phyloP scores from a whole-genome alignment of 2,888 invertebrate genomes.

The Myathropa florea region DNA sequence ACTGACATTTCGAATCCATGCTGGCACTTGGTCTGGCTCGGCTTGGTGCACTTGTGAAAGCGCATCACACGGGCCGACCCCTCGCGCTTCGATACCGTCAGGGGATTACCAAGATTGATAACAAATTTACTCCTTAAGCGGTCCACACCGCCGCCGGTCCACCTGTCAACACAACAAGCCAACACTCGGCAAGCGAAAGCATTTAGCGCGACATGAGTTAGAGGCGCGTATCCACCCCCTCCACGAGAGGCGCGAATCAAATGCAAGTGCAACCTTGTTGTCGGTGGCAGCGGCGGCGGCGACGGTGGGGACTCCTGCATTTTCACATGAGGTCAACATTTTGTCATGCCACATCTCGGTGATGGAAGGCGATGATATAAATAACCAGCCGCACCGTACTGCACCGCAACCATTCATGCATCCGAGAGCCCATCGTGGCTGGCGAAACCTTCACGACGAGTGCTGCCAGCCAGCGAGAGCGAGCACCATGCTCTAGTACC shows the following conservation, averaged over 20 bases:
- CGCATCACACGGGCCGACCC: constrained; percentile 1
- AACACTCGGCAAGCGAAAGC: constrained; percentile 14
- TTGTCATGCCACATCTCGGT: constrained; percentile 69
- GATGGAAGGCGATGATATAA: constrained; percentile 70
- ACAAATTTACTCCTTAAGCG: constrained; percentile 44
- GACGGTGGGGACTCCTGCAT: constrained; percentile 47
- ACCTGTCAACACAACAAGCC: constrained; percentile 45
- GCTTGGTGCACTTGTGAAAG: constrained; percentile 22
- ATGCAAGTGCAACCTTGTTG: constrained; percentile 42
- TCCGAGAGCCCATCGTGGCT: constrained; percentile 15
- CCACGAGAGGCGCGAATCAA: constrained; percentile 1
- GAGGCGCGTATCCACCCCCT: constrained; percentile 60
- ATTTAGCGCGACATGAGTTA: constrained; percentile 52
- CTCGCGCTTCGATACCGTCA: constrained; percentile 6
- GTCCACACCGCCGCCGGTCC: constrained; percentile 42
- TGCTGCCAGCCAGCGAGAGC: background rate
- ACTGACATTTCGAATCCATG: constrained; percentile 57
- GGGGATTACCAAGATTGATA: constrained; percentile 64
- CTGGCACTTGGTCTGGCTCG: background rate
- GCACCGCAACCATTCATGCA: constrained; percentile 55
- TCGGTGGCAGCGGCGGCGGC: constrained; percentile 6
- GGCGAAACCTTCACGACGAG: constrained; percentile 42
- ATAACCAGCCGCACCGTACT: constrained; percentile 49
- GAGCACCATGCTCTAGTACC: constrained; percentile 30
- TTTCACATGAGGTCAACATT: constrained; percentile 71